These are phyloP conservation scores for Heterodera filipjevi DNA, from an alignment of 2,888 invertebrate genomes.

Conservation along the genomic window DNA sequence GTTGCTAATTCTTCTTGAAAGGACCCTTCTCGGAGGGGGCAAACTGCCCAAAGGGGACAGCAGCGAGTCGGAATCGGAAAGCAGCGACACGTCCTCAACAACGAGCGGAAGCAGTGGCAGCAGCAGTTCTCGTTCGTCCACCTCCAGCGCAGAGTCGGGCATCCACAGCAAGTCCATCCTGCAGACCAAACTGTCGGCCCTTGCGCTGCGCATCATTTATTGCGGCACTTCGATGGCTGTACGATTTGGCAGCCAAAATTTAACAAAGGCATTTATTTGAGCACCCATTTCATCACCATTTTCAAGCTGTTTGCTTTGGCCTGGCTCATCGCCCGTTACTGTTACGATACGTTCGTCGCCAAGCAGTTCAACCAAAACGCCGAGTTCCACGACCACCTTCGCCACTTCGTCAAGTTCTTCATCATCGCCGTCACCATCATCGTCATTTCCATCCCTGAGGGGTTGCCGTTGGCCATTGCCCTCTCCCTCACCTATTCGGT, in stretches of 20 bases:
- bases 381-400: constrained; percentile 66
- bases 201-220: constrained; percentile 63
- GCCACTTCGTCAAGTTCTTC: constrained; percentile 91
- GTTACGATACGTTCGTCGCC: constrained; percentile 56
- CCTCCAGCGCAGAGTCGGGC: constrained; percentile 46
- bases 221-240: constrained; percentile 46
- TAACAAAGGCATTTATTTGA: neutral
- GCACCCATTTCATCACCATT: neutral
- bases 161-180: constrained; percentile 61
- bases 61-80: constrained; percentile 48
- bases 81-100: constrained; percentile 34
- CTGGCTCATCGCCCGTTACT: constrained; percentile 62
- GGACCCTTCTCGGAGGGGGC: constrained; percentile 36
- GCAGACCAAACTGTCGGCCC: constrained; percentile 60
- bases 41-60: constrained; percentile 28
- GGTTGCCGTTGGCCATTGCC: constrained; percentile 95
- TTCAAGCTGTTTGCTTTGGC: constrained; percentile 54
- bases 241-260: neutral
- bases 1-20: neutral
- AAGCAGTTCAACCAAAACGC: constrained; percentile 39
- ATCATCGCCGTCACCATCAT: constrained; percentile 98
- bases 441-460: constrained; percentile 98
- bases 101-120: constrained; percentile 39
- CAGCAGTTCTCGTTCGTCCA: constrained; percentile 40
- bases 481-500: constrained; percentile 97